phyloP scores from a whole-genome alignment of 1,140 invertebrate species.

The Tetranychus cinnabarinus region DNA sequence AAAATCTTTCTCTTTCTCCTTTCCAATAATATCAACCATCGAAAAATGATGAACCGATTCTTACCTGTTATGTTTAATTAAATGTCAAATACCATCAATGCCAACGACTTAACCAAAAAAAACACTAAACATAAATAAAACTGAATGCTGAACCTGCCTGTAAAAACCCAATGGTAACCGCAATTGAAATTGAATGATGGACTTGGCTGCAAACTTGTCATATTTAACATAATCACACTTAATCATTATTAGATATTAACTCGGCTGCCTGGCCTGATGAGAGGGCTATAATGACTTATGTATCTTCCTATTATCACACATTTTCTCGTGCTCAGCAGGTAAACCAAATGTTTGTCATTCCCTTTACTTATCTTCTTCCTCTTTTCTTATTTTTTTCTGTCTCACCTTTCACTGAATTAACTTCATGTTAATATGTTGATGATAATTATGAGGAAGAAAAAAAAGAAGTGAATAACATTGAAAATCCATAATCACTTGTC shows the following conservation, averaged over 20 bases:
- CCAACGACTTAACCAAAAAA: no score
- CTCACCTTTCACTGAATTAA: neutral
- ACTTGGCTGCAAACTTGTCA: neutral
- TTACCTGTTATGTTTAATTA: no score
- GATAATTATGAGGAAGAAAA: neutral
- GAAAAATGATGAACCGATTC: no score
- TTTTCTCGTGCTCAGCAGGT: slow-evolving; percentile 98
- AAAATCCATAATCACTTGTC: neutral
- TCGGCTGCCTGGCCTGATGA: slow-evolving; percentile 96
- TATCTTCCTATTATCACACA: slow-evolving; percentile 98
- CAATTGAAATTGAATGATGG: neutral
- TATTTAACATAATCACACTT: neutral
- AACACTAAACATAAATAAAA: no score
- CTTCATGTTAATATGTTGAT: neutral
- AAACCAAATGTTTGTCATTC: slow-evolving; percentile 1
- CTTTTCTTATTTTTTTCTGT: no score
- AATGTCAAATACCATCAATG: no score
- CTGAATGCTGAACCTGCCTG: neutral
- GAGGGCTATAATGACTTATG: slow-evolving; percentile 97
- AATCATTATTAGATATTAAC: slow-evolving; percentile 57
- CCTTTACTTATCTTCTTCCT: neutral
- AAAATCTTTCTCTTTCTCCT: no score
- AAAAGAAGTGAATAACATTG: neutral
- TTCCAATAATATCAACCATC: no score
- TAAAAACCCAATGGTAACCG: neutral